These are phyloP conservation scores for Sinonovacula constricta DNA, from an alignment of 1,140 invertebrate species.

Conservation along the genomic window DNA sequence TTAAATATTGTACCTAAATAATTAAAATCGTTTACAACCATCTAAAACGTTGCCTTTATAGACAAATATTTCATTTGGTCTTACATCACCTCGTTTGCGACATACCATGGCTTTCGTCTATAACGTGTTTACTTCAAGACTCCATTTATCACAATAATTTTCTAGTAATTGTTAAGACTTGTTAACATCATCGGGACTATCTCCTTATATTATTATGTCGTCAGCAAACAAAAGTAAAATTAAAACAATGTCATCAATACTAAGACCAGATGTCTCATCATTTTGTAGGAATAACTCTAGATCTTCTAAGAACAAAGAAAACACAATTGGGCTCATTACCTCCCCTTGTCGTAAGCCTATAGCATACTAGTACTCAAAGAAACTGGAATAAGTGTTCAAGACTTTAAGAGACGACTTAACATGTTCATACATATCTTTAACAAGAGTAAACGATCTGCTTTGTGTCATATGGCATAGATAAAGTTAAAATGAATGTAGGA, in stretches of 20 bases:
- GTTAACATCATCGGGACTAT: background rate
- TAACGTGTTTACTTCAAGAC: background rate
- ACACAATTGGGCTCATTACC: constrained; percentile 15
- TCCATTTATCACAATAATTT: background rate
- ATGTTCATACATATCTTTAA: constrained; percentile 19
- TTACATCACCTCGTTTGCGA: background rate
- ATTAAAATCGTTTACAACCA: background rate
- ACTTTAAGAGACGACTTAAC: constrained; percentile 1
- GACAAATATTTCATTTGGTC: background rate
- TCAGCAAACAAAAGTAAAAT: constrained; percentile 11
- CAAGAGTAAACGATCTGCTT: no score
- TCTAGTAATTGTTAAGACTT: constrained; percentile 5
- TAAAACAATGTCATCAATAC: background rate
- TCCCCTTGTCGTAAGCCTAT: constrained; percentile 30
- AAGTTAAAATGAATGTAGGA: no score
- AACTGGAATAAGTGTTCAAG: constrained; percentile 22
- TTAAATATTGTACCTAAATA: no score
- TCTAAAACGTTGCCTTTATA: background rate
- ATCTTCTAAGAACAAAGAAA: constrained; percentile 29
- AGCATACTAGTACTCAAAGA: constrained; percentile 1
- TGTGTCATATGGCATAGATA: no score
- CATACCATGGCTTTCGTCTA: background rate
- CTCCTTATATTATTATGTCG: background rate
- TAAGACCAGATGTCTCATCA: background rate
- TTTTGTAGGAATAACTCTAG: constrained; percentile 22